Conservation (phyloP, 2,888 invertebrate species). For the Chorisops tibialis region DNA sequence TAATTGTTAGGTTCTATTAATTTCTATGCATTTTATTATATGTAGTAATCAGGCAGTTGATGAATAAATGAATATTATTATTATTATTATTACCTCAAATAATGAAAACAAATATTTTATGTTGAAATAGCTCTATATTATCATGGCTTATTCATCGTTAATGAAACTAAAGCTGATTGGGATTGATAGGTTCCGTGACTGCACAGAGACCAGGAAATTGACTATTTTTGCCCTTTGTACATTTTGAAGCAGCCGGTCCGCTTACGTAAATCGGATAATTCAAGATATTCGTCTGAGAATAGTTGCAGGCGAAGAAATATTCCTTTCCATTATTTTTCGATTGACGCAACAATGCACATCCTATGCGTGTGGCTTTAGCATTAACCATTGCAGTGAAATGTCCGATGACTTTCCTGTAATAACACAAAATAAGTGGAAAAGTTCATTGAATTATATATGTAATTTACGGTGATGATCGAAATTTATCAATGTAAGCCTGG, state of each 20-base stretch:
- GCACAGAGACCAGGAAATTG: constrained; percentile 1
- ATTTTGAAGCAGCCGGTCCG: constrained; percentile 3
- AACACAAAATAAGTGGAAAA: too few relatives aligned
- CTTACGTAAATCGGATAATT: constrained; percentile 4
- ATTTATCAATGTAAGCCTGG: constrained; percentile 6
- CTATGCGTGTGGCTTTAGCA: background rate
- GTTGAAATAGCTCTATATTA: too few relatives aligned
- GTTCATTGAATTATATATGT: too few relatives aligned
- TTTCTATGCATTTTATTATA: too few relatives aligned
- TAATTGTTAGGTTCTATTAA: too few relatives aligned
- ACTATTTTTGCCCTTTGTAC: constrained; percentile 9
- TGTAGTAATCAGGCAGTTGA: too few relatives aligned
- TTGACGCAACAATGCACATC: background rate
- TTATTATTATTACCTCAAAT: too few relatives aligned
- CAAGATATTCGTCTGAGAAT: constrained; percentile 11
- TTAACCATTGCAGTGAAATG: constrained; percentile 17
- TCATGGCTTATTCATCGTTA: too few relatives aligned
- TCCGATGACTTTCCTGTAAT: constrained; percentile 4
- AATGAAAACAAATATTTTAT: too few relatives aligned
- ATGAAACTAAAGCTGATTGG: background rate
- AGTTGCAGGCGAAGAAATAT: constrained; percentile 18
- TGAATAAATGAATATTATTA: too few relatives aligned
- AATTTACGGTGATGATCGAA: constrained; percentile 1
- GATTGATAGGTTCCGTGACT: background rate
- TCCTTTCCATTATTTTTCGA: background rate